Evolutionary conservation across 2,113 vertebrate genomes (phyloP).

Genomic region (Prionailurus bengalensis): DNA sequence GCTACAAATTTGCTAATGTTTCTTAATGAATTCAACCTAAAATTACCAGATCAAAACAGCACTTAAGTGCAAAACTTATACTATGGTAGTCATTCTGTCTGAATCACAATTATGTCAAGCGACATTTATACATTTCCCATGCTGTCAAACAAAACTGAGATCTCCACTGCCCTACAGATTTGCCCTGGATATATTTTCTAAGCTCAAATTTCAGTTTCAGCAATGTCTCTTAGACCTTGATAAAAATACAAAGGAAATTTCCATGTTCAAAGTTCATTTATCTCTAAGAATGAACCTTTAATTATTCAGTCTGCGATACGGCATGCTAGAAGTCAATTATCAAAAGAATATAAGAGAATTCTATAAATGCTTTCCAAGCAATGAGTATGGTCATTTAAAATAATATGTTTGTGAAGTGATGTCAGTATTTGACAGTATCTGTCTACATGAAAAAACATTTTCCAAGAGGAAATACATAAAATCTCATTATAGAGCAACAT

Average conservation of each 20-base stretch:
- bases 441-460: background rate
- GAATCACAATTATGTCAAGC: background rate
- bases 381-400: background rate
- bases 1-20: background rate
- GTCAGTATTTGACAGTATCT: background rate
- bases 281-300: background rate
- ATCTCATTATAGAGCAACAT: constrained; percentile 5
- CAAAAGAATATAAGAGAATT: background rate
- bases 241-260: background rate
- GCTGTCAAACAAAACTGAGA: background rate
- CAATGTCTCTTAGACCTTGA: background rate
- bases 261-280: background rate
- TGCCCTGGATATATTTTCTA: background rate
- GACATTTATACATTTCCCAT: background rate
- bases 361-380: background rate
- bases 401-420: background rate
- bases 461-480: constrained; percentile 1
- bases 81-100: background rate
- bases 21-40: background rate
- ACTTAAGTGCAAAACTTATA: background rate
- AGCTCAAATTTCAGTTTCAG: background rate
- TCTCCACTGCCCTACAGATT: background rate
- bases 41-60: background rate
- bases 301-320: background rate
- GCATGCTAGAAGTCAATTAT: background rate